Evolutionary conservation across 2,113 vertebrate species (phyloP), one percentile per base, ranked within the genome.

Genomic region (Paramisgurnus dabryanus): DNA sequence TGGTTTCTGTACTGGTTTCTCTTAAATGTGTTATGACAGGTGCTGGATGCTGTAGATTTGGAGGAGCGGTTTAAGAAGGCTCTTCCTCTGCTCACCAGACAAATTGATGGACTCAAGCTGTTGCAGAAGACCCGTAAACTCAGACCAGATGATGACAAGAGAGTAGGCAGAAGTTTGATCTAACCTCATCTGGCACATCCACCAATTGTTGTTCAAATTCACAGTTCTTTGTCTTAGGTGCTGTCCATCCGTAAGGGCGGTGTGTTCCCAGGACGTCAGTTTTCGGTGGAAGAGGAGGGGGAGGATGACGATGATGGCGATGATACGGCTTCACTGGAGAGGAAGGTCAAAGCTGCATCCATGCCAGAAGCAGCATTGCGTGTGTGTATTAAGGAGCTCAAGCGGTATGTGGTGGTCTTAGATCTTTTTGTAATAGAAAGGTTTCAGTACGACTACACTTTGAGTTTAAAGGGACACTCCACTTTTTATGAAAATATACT

Each of bases 321-420:
- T 88, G 97, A 98, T 82, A 91, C 90, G 2, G 85, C 94, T 8
- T 86, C 92, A 60, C 87, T 99, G 74, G 96, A 98, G 88, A 98
- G 90, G 85, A 99, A 96, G 86, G 92, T 98, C 2, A 93, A 93
- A 40, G 88, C 88, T 0, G 96, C 94, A 22, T 95, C 88, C 79
- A 99, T 99, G 97, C 93, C 96, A 0, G 96, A 99, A 72, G 93
- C 94, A 76, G 96, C 98, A 4, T 89, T 97, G 58, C 94, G 89
- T 88, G 94, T 98, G 85, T 99, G 97, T 79, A 80, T 97, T 50
- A 99, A 98, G 82, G 98, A 99, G 86, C 92, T 99, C 4, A 98
- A 96, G 88, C 95, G 97, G 97, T 96, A 83, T 66, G 83, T 73
- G 39, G n/a, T 45, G 39, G 2, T 18, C 17, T 57, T n/a, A 18